A percentile compares a stretch with the other conserved stretches of the same genome.
Evolutionary conservation across 35 echinoderm and acorn worm species (phyloP).

Genomic region (Amphiura filiformis): DNA sequence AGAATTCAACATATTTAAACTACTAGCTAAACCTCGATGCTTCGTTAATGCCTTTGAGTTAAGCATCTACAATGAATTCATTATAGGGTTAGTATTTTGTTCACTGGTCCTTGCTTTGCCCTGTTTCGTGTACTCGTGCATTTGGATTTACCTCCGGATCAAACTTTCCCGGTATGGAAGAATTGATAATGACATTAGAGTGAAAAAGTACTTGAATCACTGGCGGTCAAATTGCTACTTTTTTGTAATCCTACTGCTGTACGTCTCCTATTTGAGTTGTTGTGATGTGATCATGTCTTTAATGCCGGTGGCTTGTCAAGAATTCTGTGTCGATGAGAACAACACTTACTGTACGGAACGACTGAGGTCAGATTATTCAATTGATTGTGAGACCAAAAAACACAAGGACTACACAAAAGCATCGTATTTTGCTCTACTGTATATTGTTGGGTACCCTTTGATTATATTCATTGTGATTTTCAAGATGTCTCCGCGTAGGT

Average conservation of each 20-base stretch:
- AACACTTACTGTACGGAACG: neutral
- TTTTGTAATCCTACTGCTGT: slow-evolving; percentile 33
- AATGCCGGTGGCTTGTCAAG: slow-evolving; percentile 12
- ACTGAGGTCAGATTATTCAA: slow-evolving; percentile 18
- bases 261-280: slow-evolving; percentile 14
- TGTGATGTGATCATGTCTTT: slow-evolving; percentile 17
- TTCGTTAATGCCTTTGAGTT: neutral
- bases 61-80: slow-evolving; percentile 26
- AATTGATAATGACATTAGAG: too few relatives aligned
- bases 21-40: slow-evolving; percentile 34
- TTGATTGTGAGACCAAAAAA: neutral
- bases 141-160: neutral
- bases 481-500: too few relatives aligned
- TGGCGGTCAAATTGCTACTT: neutral
- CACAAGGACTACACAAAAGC: neutral
- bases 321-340: slow-evolving; percentile 16
- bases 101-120: neutral
- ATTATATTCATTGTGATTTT: neutral
- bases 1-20: slow-evolving; percentile 14
- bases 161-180: neutral
- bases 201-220: neutral
- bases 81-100: neutral
- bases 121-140: neutral
- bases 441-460: slow-evolving; percentile 26
- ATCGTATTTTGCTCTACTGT: neutral